phyloP scores from a whole-genome alignment of 1,140 invertebrate genomes.

The Ostrea denselamellosa region DNA sequence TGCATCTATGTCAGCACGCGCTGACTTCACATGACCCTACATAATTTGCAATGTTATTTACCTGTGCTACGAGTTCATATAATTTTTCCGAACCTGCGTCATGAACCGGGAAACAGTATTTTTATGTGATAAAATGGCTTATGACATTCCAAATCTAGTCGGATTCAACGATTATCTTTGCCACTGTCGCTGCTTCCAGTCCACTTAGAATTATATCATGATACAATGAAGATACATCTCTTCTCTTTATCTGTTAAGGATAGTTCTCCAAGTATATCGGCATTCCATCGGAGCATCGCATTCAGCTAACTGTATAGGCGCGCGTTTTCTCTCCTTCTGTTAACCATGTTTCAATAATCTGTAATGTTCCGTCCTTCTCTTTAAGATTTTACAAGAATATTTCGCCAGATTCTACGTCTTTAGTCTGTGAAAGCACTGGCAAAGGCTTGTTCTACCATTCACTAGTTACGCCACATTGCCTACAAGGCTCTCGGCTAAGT shows the following conservation, averaged over 20 bases:
- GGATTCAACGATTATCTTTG: constrained; percentile 63
- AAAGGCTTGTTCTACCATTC: no score
- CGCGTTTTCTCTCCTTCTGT: neutral
- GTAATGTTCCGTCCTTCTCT: neutral
- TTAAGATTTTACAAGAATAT: neutral
- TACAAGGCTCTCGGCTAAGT: constrained; percentile 42
- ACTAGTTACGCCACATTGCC: neutral
- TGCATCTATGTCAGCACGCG: no score
- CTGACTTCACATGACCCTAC: no score
- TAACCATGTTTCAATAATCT: neutral
- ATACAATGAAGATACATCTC: constrained; percentile 63
- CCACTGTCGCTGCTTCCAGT: constrained; percentile 27
- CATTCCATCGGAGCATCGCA: constrained; percentile 30
- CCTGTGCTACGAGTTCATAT: no score
- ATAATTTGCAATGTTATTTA: no score
- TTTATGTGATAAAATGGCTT: constrained; percentile 70
- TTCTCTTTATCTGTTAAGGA: constrained; percentile 55
- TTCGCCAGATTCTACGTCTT: neutral
- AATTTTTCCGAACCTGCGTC: no score
- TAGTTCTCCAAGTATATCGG: constrained; percentile 51
- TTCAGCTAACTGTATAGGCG: constrained; percentile 22
- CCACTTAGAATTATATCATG: constrained; percentile 67
- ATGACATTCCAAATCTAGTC: constrained; percentile 74
- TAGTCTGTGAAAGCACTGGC: neutral
- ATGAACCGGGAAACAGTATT: no score